Base-by-base conservation (phyloP, 1,140 invertebrate genomes). In the Aphelenchoides avenae region DNA sequence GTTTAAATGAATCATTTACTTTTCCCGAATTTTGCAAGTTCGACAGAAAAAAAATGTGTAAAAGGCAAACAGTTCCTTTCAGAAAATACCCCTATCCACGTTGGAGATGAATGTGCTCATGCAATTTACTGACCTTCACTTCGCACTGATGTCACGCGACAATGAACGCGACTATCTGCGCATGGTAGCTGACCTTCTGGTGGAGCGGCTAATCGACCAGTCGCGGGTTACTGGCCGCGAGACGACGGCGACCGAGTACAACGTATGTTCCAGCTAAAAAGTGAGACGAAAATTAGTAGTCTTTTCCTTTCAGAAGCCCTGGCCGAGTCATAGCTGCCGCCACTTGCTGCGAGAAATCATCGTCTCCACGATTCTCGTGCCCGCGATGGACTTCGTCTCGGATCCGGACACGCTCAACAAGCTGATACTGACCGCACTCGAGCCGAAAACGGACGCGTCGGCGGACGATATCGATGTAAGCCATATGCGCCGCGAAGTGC, bases 311-410 rank as follows among this genome's bases (percentile, higher is more conserved):
- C 30, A 57, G 55, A 22, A 9, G 5, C 22, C 29, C 18, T 68
- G 65, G 65, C 66, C 65, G 1, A 67, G 68, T 31, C 51, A 71
- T 6, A 52, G 44, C 46, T 72, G 63, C 49, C 62, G 68, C 4
- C 68, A 68, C 51, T 60, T 68, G 34, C 27, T 68, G 7, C 44
- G 68, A 18, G 68, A 68, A 48, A 42, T 68, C 5, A 26, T 71
- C 1, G 29, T 64, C 34, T 66, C 52, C 5, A 42, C 53, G 3
- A 39, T 69, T 29, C 48, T 68, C 13, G 15, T 52, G 15, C 65
- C 65, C 15, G 7, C 49, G 5, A 20, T 68, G 11, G 61, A 66
- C 29, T 66, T 68, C 41, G 15, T 58, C 29, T 15, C 68, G 7
- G 54, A 66, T 71, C 66, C 65, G 13, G 65, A 68, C 39, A 64